phyloP scores from a whole-genome alignment of 1,140 invertebrate species.

The Drosophila truncata region DNA sequence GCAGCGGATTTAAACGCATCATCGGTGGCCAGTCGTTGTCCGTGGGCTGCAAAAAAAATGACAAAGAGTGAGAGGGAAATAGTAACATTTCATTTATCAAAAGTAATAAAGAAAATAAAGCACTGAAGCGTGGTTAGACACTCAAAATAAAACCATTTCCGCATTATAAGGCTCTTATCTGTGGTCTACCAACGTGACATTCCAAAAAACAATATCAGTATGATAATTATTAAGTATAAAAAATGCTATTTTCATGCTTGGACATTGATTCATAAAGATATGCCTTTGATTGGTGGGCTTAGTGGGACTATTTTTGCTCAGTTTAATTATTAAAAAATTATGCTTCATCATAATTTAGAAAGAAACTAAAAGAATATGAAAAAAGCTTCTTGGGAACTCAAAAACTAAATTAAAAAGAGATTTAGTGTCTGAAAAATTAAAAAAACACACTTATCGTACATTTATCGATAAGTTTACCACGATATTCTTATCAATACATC shows the following conservation, averaged over 20 bases:
- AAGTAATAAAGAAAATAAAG: too few relatives aligned
- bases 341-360: rapidly evolving
- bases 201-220: slow-evolving; percentile 2
- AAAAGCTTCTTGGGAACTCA: background rate
- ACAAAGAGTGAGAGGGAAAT: background rate
- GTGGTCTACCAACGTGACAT: background rate
- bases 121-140: background rate
- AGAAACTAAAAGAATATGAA: background rate
- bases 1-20: slow-evolving; percentile 94
- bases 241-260: background rate
- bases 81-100: background rate
- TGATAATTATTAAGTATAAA: background rate
- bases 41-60: slow-evolving; percentile 88
- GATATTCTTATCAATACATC: too few relatives aligned
- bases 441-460: too few relatives aligned
- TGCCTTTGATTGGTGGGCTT: background rate
- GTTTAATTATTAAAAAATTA: background rate
- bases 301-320: too few relatives aligned
- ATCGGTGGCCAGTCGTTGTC: slow-evolving; percentile 95
- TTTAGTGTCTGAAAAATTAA: too few relatives aligned
- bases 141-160: slow-evolving; percentile 4
- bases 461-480: too few relatives aligned
- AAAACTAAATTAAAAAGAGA: background rate
- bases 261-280: background rate
- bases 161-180: slow-evolving; percentile 10